Percentiles rank a stretch among this genome's conserved stretches.
Evolutionary conservation across 2,797 vertebrate species (phyloP).

Genomic region (Acipenser ruthenus): DNA sequence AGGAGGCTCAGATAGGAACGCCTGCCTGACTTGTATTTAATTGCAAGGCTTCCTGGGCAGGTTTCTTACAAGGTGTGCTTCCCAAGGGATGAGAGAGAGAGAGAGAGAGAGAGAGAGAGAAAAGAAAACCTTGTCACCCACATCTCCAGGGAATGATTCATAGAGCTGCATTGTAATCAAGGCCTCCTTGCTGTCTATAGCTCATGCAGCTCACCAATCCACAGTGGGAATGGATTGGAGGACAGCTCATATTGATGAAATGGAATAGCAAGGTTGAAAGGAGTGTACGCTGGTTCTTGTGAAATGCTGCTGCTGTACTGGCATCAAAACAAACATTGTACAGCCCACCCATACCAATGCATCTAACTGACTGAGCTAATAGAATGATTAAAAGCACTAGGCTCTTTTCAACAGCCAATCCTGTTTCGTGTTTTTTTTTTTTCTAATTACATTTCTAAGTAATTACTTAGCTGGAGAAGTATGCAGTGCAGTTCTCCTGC

Average conservation of each 20-base stretch:
- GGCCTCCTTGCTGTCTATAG: background rate
- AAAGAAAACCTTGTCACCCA: conserved; percentile 3
- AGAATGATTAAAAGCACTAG: background rate
- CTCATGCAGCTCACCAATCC: background rate
- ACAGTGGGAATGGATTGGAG: background rate
- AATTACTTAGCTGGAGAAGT: conserved; percentile 1
- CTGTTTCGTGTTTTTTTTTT: background rate
- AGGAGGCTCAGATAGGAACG: background rate
- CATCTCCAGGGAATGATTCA: conserved; percentile 12
- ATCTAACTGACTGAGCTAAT: background rate
- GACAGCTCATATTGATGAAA: conserved; percentile 10
- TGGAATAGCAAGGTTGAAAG: conserved; percentile 8
- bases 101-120: background rate
- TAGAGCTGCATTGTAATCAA: conserved; percentile 1
- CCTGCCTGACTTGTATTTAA: background rate
- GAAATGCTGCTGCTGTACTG: background rate
- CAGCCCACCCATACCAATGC: background rate
- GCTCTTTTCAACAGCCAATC: background rate
- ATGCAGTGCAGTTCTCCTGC: background rate
- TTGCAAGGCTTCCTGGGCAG: background rate
- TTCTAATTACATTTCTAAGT: background rate
- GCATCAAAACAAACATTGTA: background rate
- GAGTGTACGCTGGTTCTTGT: conserved; percentile 3
- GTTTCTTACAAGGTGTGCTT: background rate
- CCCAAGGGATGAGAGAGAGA: background rate